phyloP scores from a whole-genome alignment of 2,888 invertebrate species.

The Elgonia sp. region DNA sequence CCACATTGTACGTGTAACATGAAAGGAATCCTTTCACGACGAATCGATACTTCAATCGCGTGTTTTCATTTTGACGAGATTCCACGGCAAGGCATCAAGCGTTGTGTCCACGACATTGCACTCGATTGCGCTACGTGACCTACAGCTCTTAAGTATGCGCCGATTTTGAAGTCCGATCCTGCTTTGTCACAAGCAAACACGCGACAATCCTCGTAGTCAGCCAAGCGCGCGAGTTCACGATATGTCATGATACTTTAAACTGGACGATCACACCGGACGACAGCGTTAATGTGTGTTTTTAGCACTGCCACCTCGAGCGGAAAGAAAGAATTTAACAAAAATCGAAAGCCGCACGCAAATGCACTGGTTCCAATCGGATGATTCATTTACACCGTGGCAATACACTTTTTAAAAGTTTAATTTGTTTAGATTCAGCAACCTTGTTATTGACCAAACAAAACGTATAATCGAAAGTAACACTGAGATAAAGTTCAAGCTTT shows the following conservation, averaged over 20 bases:
- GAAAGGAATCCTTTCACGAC: conserved; percentile 71
- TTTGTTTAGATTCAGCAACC: no score
- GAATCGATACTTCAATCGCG: conserved; percentile 76
- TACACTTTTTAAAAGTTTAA: not conserved
- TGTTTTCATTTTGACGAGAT: conserved; percentile 73
- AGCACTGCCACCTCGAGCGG: not conserved
- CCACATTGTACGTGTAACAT: conserved; percentile 57
- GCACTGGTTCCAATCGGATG: no score
- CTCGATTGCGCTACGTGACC: conserved; percentile 70
- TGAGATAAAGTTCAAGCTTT: no score
- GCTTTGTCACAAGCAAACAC: conserved; percentile 62
- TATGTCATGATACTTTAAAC: conserved; percentile 57
- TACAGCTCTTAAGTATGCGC: conserved; percentile 64
- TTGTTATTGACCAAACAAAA: no score
- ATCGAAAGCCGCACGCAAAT: not conserved
- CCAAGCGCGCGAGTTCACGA: conserved; percentile 45
- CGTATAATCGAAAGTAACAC: no score
- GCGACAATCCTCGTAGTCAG: conserved; percentile 65
- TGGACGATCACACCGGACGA: conserved; percentile 43
- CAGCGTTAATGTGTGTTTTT: conserved; percentile 43
- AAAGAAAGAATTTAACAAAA: not conserved
- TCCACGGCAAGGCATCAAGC: conserved; percentile 61
- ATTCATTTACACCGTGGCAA: no score
- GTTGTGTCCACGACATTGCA: conserved; percentile 75
- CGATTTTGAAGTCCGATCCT: conserved; percentile 54